Conservation (phyloP, 2,888 invertebrate species). For the Agriopis leucophaearia region DNA sequence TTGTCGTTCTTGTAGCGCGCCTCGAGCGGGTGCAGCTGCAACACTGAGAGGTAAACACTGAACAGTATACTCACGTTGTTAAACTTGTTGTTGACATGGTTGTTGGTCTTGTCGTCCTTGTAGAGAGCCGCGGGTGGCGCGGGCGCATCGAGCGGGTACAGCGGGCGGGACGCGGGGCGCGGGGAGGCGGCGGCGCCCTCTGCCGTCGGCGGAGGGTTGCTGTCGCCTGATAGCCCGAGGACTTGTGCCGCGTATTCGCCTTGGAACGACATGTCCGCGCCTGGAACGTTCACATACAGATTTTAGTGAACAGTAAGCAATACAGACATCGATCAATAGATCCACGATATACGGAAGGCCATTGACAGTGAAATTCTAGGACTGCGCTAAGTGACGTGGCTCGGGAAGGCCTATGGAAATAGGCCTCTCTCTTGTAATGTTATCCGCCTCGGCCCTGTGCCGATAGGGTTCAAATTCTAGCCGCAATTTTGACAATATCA, state of each 20-base stretch:
- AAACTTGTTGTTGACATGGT: constrained; percentile 64
- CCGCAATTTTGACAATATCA: no score
- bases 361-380: no score
- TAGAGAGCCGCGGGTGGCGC: constrained; percentile 50
- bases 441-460: no score
- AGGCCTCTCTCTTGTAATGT: no score
- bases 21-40: constrained; percentile 50
- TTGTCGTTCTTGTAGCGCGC: constrained; percentile 62
- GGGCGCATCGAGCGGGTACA: constrained; percentile 48
- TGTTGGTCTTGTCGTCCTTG: constrained; percentile 61
- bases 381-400: no score
- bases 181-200: constrained; percentile 56
- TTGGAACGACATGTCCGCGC: constrained; percentile 95
- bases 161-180: constrained; percentile 58
- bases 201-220: constrained; percentile 54
- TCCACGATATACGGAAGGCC: no score
- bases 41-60: constrained; percentile 35
- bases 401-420: no score
- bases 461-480: no score
- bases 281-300: constrained; percentile 65
- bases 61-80: constrained; percentile 56
- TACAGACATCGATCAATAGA: no score
- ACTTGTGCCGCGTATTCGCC: constrained; percentile 97
- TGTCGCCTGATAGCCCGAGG: constrained; percentile 90
- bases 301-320: no score